These are phyloP conservation scores for Orestias chungarensis DNA, from an alignment of 2,797 vertebrate genomes.

Conservation along the genomic window DNA sequence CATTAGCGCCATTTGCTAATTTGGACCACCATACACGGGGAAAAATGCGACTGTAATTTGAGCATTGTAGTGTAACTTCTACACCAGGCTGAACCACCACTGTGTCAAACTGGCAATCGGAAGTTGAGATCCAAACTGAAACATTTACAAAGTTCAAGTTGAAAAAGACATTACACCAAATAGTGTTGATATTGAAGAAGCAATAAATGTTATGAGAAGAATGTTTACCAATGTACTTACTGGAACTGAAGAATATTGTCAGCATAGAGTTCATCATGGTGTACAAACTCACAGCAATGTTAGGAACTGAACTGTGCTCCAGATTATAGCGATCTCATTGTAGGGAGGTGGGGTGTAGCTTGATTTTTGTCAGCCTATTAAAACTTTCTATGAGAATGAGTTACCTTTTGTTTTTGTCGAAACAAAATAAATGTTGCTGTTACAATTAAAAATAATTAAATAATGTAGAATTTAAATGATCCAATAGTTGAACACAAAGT, in stretches of 20 bases:
- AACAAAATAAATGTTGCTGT: neutral
- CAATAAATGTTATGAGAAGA: neutral
- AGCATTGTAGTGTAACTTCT: slow-evolving; percentile 34
- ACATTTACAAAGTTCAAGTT: neutral
- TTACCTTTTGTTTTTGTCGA: neutral
- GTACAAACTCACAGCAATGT: neutral
- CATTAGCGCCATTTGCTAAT: neutral
- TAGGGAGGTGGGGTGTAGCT: neutral
- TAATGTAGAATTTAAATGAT: too few species aligned
- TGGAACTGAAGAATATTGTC: neutral
- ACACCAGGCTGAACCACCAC: slow-evolving; percentile 8
- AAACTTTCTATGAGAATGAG: neutral
- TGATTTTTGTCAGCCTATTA: neutral
- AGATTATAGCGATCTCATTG: neutral
- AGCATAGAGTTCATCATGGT: neutral
- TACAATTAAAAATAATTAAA: neutral
- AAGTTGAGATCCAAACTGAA: slow-evolving; percentile 24
- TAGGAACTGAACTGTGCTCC: neutral
- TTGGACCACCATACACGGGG: slow-evolving; percentile 38
- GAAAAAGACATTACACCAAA: neutral
- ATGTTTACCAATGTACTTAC: neutral
- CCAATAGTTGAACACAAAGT: too few species aligned
- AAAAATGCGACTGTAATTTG: neutral
- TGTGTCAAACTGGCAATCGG: neutral
- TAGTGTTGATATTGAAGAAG: too few species aligned